These are phyloP conservation scores for Folsomia manolachei DNA, from an alignment of 2,888 invertebrate species.

Conservation along the genomic window DNA sequence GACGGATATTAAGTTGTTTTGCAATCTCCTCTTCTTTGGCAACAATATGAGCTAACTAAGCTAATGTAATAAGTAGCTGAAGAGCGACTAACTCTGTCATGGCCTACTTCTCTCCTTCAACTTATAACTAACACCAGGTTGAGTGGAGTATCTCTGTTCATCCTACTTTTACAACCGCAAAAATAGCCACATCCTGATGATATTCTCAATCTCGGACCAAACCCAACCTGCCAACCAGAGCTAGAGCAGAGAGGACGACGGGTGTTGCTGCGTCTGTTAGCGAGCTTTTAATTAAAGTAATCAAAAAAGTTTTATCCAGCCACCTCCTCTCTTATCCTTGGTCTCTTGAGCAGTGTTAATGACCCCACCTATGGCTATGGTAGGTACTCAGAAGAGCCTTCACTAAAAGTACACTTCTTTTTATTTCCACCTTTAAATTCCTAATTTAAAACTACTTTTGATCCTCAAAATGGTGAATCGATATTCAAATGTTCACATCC, in stretches of 20 bases:
- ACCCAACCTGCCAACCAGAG: neutral
- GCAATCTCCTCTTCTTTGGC: too few relatives aligned
- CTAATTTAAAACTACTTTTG: too few relatives aligned
- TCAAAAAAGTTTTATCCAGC: constrained; percentile 9
- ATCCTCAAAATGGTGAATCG: neutral
- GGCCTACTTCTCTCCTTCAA: too few relatives aligned
- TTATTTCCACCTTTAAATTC: too few relatives aligned
- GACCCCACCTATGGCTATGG: neutral
- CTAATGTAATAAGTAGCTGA: too few relatives aligned
- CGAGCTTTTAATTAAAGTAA: constrained; percentile 4
- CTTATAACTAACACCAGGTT: too few relatives aligned
- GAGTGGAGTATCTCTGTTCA: too few relatives aligned
- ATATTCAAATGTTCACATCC: neutral
- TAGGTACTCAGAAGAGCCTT: neutral
- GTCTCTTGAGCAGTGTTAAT: constrained; percentile 7
- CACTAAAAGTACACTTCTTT: too few relatives aligned
- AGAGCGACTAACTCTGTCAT: too few relatives aligned
- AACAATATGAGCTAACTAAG: too few relatives aligned
- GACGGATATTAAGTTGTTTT: neutral
- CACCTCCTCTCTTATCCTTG: neutral
- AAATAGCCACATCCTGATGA: constrained; percentile 11
- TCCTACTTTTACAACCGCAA: neutral
- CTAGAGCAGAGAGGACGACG: too few relatives aligned
- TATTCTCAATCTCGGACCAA: neutral
- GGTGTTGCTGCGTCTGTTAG: neutral